Evolutionary conservation across 2,888 invertebrate genomes (phyloP).

Genomic region (Charanyca ferruginea): DNA sequence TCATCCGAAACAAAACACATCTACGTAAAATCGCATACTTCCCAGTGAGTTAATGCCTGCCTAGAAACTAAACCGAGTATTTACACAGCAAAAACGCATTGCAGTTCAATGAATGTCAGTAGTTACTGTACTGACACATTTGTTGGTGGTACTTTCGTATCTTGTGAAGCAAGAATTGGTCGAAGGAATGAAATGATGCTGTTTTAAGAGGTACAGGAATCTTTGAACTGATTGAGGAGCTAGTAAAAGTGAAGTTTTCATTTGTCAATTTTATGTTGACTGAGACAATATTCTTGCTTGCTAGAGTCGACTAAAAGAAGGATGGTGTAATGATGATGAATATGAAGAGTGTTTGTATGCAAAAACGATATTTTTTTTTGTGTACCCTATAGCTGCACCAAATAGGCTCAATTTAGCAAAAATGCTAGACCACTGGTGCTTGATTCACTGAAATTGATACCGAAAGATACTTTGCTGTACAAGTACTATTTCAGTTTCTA

Average conservation of each 20-base stretch:
- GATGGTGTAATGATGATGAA: background rate
- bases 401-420: too few species aligned
- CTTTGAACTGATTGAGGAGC: slow-evolving; percentile 6
- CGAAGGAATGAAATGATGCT: slow-evolving; percentile 19
- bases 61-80: slow-evolving; percentile 68
- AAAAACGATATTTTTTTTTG: too few species aligned
- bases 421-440: too few species aligned
- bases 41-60: slow-evolving; percentile 51
- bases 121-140: slow-evolving; percentile 64
- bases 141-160: slow-evolving; percentile 39
- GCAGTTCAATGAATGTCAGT: slow-evolving; percentile 60
- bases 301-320: too few species aligned
- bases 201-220: slow-evolving; percentile 14
- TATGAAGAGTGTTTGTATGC: too few species aligned
- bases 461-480: background rate
- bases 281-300: too few species aligned
- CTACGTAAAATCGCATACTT: slow-evolving; percentile 50
- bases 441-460: background rate
- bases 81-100: slow-evolving; percentile 65
- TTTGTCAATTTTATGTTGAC: too few species aligned
- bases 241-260: too few species aligned
- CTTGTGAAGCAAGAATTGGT: slow-evolving; percentile 10
- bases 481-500: background rate
- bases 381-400: too few species aligned
- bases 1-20: slow-evolving; percentile 40